Evolutionary conservation across 1,140 invertebrate genomes (phyloP).

Genomic region (Manduca sexta): DNA sequence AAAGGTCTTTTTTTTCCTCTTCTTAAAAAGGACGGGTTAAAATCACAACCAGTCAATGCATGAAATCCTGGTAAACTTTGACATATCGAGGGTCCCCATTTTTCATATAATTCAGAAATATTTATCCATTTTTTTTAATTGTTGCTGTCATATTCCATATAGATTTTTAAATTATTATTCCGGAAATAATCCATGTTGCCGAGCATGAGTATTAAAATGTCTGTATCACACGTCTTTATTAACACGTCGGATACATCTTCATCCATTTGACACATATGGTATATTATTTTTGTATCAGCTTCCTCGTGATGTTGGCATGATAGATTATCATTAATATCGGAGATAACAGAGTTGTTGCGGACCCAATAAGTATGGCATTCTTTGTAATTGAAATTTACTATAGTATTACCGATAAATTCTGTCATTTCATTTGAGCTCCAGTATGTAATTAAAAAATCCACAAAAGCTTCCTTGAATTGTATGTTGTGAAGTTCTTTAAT

Average conservation of each 20-base stretch:
- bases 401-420: constrained; percentile 15
- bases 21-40: constrained; percentile 37
- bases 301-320: constrained; percentile 13
- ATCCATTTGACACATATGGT: constrained; percentile 2
- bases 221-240: constrained; percentile 19
- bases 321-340: constrained; percentile 9
- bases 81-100: constrained; percentile 28
- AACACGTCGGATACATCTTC: not conserved
- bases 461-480: constrained; percentile 30
- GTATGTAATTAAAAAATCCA: constrained; percentile 24
- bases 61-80: constrained; percentile 41
- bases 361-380: constrained; percentile 11
- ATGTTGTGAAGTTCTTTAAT: constrained; percentile 26
- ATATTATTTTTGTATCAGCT: constrained; percentile 14
- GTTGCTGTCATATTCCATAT: constrained; percentile 22
- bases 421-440: constrained; percentile 11
- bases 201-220: constrained; percentile 38
- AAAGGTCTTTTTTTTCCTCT: not conserved
- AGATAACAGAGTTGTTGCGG: constrained; percentile 5
- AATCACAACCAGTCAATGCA: constrained; percentile 58
- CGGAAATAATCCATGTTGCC: constrained; percentile 34
- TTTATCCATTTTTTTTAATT: constrained; percentile 33
- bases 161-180: constrained; percentile 20
- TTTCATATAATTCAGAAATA: constrained; percentile 27
- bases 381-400: constrained; percentile 11